Evolutionary conservation across 2,888 invertebrate species (phyloP).

Genomic region (Seladonia tumulorum): DNA sequence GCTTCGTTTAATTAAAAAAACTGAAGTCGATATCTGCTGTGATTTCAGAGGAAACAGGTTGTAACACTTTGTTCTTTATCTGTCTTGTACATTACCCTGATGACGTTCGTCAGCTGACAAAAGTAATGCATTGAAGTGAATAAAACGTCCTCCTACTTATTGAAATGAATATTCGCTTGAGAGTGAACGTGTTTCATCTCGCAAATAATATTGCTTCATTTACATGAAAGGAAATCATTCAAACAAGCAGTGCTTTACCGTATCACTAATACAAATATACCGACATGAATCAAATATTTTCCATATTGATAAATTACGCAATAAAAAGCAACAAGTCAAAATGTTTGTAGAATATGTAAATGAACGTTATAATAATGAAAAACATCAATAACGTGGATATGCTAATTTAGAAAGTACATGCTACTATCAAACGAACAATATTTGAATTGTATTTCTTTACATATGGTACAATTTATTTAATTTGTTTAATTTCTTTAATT

Average conservation of each 20-base stretch:
- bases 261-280: background rate
- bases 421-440: too few relatives aligned
- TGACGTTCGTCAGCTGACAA: background rate
- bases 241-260: background rate
- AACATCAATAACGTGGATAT: background rate
- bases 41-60: background rate
- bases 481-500: too few relatives aligned
- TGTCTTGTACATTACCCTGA: background rate
- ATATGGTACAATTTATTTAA: too few relatives aligned
- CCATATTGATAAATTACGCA: too few relatives aligned
- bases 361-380: background rate
- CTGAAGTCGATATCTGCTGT: background rate
- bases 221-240: background rate
- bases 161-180: background rate
- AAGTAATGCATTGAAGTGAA: background rate
- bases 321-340: too few relatives aligned
- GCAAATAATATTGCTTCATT: background rate
- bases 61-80: background rate
- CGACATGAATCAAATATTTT: background rate
- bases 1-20: slow-evolving; percentile 2
- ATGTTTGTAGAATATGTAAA: background rate
- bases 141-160: background rate
- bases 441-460: too few relatives aligned
- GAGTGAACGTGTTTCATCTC: background rate
- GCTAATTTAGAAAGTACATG: too few relatives aligned